Base-by-base conservation (phyloP, 2,797 vertebrate genomes). In the Scleropages formosus region DNA sequence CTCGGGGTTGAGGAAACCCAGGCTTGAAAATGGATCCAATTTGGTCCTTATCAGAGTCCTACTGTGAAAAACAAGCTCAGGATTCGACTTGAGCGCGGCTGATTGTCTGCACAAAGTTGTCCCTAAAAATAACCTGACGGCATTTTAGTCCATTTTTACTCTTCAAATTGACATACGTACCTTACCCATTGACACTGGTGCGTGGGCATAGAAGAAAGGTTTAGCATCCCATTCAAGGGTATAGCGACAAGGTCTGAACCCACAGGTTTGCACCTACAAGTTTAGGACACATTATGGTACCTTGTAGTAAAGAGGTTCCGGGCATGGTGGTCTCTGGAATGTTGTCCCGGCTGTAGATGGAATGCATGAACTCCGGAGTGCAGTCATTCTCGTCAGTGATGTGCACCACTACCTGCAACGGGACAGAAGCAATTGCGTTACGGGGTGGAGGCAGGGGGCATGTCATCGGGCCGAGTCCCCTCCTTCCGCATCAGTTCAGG, bases 341-440 rank as follows among this genome's bases (percentile, higher is more conserved):
- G 51, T 91, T 93, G 83, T 96, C 94, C 83, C 91, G 87, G 82
- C 89, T 95, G 87, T 96, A 96, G 85, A 96, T 95, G 79, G 93
- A 91, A 72, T 89, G 91, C 44, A 94, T 90, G 87, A 97, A 97
- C 84, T 96, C 95, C 0, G 95, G 95, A 1, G 92, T 93, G 84
- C 95, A 97, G 88, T 97, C 95, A 0, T 96, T 96, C 78, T 94
- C 93, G 0, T 97, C 95, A 0, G 85, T 93, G 68, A 96, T 90
- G 70, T 94, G 93, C 47, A 95, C 88, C 49, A 92, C 75, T 4
- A 94, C 93, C 95, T 96, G 85, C 13, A 39, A 39, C 31, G 31
- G 6, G 31, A 39, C 31, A 39, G 31, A 39, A 39, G 67, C 39
- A n/a, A 46, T n/a, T 66, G 62, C 64, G 15, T 49, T 46, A 20